Base-by-base conservation (phyloP, 2,888 invertebrate genomes). In the Coelogynopora nodosa region DNA sequence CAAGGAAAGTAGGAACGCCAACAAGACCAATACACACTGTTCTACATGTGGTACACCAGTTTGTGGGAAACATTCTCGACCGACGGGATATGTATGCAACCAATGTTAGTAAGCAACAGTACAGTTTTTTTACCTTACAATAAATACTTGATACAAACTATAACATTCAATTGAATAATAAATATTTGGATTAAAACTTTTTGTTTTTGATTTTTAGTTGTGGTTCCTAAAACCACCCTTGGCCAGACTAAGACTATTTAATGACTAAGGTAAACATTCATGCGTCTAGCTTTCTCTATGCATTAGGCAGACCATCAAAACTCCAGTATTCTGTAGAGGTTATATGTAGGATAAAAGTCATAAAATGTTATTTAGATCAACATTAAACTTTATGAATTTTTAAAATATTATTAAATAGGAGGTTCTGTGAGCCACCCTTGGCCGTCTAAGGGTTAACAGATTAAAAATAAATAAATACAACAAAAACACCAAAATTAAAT, bases 11-110 rank as follows among this genome's bases (percentile, higher is more conserved):
- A 13, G 5, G 2, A 74, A 74, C 74, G 27, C 23, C 74, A 74
- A 74, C 74, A 74, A 74, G 27, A 74, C 74, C 5, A 74, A 74
- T 74, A 2, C 27, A 23, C 74, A 26, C 23, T 74, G 74, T 23
- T 74, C 74, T 74, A 74, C 74, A 23, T 74, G 74, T 74, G 74
- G 74, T 2, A 74, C 74, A 74, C 74, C 74, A 74, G 74, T 74
- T 74, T 74, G 74, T 74, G 74, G 74, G 27, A 74, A 74, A 74
- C 74, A 74, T 74, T 74, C 74, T 23, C 74, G 27, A 26, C 74
- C 74, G 23, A 74, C 74, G 27, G 74, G 74, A 26, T 26, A 74
- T 26, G 74, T 74, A 26, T 74, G 74, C 74, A 74, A 74, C 23
- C 74, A 74, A 26, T 74, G 74, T 26, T 74, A 23, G 74, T 74